A percentile compares a stretch with the other conserved stretches of the same genome.
Conservation (phyloP, 2,888 invertebrate genomes). For the Fragum sueziense region DNA sequence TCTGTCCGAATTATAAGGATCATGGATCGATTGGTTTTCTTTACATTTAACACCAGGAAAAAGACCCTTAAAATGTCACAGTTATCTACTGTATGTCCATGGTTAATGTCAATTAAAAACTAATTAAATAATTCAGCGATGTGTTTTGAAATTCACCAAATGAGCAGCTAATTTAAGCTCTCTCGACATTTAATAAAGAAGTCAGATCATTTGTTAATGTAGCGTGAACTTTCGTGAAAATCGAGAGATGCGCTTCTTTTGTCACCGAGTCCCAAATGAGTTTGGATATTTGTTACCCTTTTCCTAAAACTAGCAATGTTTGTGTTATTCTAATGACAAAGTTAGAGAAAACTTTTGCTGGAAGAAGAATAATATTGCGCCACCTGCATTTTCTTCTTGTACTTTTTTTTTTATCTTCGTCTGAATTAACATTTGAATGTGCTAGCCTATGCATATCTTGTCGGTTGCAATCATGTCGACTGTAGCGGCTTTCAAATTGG, state of each 20-base stretch:
- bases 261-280: background rate
- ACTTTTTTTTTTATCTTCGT: too few species aligned
- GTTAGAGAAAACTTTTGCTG: background rate
- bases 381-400: background rate
- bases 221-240: constrained; percentile 23
- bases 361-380: background rate
- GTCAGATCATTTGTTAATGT: constrained; percentile 31
- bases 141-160: constrained; percentile 35
- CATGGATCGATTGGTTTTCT: too few species aligned
- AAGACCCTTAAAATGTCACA: background rate
- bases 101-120: constrained; percentile 4
- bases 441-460: background rate
- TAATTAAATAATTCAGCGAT: constrained; percentile 36
- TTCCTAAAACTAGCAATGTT: background rate
- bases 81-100: background rate
- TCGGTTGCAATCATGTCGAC: background rate
- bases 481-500: background rate
- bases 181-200: constrained; percentile 21
- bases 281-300: background rate
- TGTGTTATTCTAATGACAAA: background rate
- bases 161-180: constrained; percentile 15
- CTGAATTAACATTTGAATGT: too few species aligned
- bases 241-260: constrained; percentile 15
- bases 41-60: too few species aligned
- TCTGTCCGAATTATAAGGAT: too few species aligned